These are phyloP conservation scores for Todus mexicanus DNA, from an alignment of 2,797 vertebrate genomes.

Conservation along the genomic window DNA sequence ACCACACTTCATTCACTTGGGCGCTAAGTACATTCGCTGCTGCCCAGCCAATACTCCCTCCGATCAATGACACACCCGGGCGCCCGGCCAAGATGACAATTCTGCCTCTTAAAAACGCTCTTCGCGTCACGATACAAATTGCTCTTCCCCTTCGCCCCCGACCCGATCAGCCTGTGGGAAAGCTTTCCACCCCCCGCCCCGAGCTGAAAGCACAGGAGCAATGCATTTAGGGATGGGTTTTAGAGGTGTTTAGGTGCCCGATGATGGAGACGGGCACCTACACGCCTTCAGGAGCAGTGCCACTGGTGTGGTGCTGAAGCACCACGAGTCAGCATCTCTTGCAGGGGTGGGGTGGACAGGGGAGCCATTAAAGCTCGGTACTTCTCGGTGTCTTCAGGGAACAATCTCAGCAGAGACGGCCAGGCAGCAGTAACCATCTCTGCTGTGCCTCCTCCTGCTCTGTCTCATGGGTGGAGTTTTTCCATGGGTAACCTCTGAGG, in stretches of 20 bases:
- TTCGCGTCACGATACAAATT: background rate
- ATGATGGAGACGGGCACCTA: too few species aligned
- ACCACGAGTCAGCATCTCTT: background rate
- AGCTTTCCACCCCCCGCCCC: background rate
- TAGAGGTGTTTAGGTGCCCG: background rate
- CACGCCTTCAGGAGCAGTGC: background rate
- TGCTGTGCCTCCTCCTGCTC: background rate
- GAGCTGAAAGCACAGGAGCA: background rate
- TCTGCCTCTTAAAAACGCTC: slow-evolving; percentile 44
- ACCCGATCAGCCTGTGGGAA: background rate
- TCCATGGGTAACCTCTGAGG: background rate
- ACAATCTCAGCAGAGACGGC: background rate
- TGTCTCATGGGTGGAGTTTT: background rate
- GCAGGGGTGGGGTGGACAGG: background rate
- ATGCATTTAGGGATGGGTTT: background rate
- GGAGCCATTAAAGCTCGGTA: background rate
- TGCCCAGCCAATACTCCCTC: slow-evolving; percentile 41
- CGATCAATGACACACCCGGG: slow-evolving; percentile 25
- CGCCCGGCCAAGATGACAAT: slow-evolving; percentile 56
- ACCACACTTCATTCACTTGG: background rate
- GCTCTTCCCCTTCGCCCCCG: background rate
- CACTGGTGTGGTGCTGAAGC: background rate
- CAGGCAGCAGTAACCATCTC: background rate
- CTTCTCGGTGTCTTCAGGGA: background rate
- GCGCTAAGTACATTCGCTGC: background rate